phyloP scores from a whole-genome alignment of 2,888 invertebrate genomes.

The Itoplectis maculator region DNA sequence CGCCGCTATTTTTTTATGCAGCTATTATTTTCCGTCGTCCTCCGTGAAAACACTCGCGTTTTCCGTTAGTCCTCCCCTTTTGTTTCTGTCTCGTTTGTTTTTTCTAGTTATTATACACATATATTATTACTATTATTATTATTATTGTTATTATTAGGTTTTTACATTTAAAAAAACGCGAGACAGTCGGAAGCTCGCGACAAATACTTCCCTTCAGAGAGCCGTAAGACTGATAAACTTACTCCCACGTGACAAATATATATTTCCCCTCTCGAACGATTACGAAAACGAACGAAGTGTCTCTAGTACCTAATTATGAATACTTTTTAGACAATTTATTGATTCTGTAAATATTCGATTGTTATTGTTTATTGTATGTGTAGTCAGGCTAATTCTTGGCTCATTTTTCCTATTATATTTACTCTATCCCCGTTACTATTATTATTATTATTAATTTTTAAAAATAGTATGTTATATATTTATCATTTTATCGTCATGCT shows the following conservation, averaged over 20 bases:
- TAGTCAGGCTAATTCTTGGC: constrained; percentile 2
- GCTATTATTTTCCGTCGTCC: neutral
- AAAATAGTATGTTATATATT: constrained; percentile 35
- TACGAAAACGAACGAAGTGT: neutral
- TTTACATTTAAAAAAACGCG: constrained; percentile 1
- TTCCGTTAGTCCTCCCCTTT: neutral
- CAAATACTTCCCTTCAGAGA: constrained; percentile 71
- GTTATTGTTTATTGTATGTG: constrained; percentile 30
- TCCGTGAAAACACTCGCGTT: neutral
- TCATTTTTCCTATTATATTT: constrained; percentile 56
- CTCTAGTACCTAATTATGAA: constrained; percentile 23
- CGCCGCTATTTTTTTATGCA: neutral
- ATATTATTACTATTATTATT: too few species aligned
- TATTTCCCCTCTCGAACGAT: constrained; percentile 18
- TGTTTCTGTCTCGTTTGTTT: constrained; percentile 14
- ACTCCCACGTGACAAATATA: constrained; percentile 20
- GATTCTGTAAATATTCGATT: constrained; percentile 41
- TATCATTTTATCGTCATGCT: constrained; percentile 44
- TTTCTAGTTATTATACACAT: neutral
- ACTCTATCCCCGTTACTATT: constrained; percentile 56
- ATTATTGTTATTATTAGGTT: constrained; percentile 3
- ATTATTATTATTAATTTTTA: constrained; percentile 57
- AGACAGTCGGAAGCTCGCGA: constrained; percentile 62
- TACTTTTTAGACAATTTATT: constrained; percentile 12
- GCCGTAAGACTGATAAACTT: constrained; percentile 77